phyloP scores from a whole-genome alignment of 1,140 invertebrate species.

The Drusus annulatus region DNA sequence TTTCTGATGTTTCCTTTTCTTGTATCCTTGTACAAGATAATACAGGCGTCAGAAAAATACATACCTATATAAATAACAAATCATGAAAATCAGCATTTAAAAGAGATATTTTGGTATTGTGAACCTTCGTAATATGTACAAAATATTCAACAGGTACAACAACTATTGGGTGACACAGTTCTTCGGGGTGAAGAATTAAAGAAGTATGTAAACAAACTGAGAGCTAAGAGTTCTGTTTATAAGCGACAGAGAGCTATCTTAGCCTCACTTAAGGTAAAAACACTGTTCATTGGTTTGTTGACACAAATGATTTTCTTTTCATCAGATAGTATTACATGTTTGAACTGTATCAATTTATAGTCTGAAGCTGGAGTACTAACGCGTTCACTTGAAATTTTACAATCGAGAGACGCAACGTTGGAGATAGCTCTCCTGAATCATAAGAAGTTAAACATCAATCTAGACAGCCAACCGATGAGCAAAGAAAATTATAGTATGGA shows the following conservation, averaged over 20 bases:
- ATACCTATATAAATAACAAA: no score
- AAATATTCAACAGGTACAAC: conserved; percentile 62
- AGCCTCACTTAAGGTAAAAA: conserved; percentile 79
- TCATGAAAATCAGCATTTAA: no score
- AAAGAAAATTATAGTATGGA: conserved; percentile 62
- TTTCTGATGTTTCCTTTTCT: no score
- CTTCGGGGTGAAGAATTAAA: conserved; percentile 88
- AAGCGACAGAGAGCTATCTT: conserved; percentile 84
- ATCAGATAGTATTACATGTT: no score
- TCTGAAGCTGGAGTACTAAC: conserved; percentile 67
- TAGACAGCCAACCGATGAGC: conserved; percentile 63
- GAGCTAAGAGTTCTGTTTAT: conserved; percentile 85
- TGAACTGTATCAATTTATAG: conserved; percentile 54
- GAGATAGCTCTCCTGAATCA: conserved; percentile 70
- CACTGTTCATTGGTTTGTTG: not conserved
- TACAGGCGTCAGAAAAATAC: no score
- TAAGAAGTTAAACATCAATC: conserved; percentile 66
- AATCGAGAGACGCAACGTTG: conserved; percentile 66
- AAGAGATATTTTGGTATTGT: no score
- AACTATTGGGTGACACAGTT: conserved; percentile 71
- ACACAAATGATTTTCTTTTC: not conserved
- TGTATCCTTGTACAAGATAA: no score
- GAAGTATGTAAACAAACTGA: conserved; percentile 83
- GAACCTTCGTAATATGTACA: no score
- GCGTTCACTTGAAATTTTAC: conserved; percentile 67